phyloP scores from a whole-genome alignment of 2,113 vertebrate genomes.

The Chloroceryle aenea region DNA sequence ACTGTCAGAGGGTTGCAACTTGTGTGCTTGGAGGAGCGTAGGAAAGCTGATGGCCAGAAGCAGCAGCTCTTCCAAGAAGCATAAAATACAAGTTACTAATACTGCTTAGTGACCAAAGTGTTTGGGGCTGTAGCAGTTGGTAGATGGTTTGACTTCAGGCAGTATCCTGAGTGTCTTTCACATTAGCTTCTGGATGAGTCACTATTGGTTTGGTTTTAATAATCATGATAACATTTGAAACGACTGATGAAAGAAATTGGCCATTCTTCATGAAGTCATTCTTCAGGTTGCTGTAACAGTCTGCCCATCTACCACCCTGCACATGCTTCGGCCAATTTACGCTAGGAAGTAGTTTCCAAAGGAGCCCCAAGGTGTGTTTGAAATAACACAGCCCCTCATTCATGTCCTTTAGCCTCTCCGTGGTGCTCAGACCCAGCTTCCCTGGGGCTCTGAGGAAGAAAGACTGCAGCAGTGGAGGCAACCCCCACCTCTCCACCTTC shows the following conservation, averaged over 20 bases:
- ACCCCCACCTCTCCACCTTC: rapidly evolving
- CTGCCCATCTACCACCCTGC: neutral
- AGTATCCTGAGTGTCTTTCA: neutral
- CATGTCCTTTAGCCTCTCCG: neutral
- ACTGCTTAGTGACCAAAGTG: neutral
- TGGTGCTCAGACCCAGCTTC: neutral
- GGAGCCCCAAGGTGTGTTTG: neutral
- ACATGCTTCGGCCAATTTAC: neutral
- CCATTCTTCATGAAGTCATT: neutral
- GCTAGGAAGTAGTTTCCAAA: neutral
- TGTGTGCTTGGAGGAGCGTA: neutral
- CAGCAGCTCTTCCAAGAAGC: neutral
- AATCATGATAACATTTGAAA: neutral
- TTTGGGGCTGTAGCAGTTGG: neutral
- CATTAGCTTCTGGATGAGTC: neutral
- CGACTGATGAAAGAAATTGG: neutral
- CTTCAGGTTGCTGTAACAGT: neutral
- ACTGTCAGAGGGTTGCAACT: neutral
- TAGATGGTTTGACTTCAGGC: neutral
- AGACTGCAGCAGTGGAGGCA: neutral
- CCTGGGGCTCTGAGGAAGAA: neutral
- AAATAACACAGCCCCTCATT: neutral
- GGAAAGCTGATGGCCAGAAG: neutral
- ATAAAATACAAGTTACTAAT: neutral
- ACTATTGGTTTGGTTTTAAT: neutral